A percentile compares a stretch with the other conserved stretches of the same genome.
phyloP scores from a whole-genome alignment of 2,113 vertebrate genomes.

The Spermophilus dauricus region DNA sequence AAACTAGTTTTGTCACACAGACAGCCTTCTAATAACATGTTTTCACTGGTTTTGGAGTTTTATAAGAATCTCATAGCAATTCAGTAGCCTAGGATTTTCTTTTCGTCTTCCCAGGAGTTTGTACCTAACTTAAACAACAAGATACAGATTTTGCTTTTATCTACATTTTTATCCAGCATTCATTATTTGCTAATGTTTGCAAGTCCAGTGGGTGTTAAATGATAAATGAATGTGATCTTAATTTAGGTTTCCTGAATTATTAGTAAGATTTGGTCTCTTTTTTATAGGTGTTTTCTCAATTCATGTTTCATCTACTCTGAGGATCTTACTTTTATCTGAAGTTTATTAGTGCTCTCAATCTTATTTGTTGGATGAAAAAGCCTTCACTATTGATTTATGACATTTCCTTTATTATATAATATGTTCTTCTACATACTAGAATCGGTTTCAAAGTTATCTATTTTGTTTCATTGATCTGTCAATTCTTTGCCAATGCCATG shows the following conservation, averaged over 20 bases:
- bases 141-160: background rate
- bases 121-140: background rate
- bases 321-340: constrained; percentile 66
- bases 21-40: background rate
- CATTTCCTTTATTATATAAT: constrained; percentile 54
- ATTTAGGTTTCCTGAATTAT: constrained; percentile 25
- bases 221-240: background rate
- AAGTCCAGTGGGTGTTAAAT: background rate
- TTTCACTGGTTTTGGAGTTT: background rate
- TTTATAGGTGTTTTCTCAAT: background rate
- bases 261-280: constrained; percentile 13
- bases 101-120: background rate
- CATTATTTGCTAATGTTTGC: background rate
- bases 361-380: constrained; percentile 64
- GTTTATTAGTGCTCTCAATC: constrained; percentile 62
- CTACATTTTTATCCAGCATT: background rate
- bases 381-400: constrained; percentile 53
- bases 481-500: constrained; percentile 73
- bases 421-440: constrained; percentile 48
- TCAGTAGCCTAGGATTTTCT: background rate
- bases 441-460: constrained; percentile 70
- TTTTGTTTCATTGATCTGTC: constrained; percentile 71
- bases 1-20: background rate
- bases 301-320: constrained; percentile 50
- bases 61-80: background rate